Evolutionary conservation across 2,888 invertebrate species (phyloP).

Genomic region (Antitype chi): DNA sequence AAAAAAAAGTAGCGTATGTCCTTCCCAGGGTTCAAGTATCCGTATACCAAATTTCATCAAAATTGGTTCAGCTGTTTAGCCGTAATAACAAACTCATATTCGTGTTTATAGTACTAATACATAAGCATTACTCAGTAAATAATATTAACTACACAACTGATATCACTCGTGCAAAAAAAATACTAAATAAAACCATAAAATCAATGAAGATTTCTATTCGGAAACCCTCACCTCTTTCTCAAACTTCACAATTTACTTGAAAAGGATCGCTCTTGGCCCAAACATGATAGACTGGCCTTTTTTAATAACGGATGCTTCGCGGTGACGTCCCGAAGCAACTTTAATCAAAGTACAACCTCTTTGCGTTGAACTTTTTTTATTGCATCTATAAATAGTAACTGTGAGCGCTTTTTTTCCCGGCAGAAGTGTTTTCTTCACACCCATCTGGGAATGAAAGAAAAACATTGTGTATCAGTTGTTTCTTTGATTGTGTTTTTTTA

Average conservation of each 20-base stretch:
- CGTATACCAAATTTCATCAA: too few relatives aligned
- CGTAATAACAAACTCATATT: too few relatives aligned
- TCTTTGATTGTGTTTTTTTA: background rate
- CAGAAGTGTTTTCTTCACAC: conserved; percentile 25
- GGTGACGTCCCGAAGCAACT: conserved; percentile 18
- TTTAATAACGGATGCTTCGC: conserved; percentile 6
- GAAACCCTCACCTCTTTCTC: conserved; percentile 32
- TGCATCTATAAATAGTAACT: conserved; percentile 33
- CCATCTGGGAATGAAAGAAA: conserved; percentile 49
- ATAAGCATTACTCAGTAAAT: background rate
- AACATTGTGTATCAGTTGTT: conserved; percentile 38
- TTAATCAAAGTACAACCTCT: conserved; percentile 20
- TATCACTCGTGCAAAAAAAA: conserved; percentile 1
- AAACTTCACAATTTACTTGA: conserved; percentile 24
- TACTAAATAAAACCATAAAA: background rate
- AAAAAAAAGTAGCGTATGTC: too few relatives aligned
- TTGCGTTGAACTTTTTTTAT: conserved; percentile 19
- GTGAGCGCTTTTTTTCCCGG: conserved; percentile 24
- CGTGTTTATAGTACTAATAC: too few relatives aligned
- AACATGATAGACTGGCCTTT: conserved; percentile 13
- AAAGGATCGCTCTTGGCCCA: conserved; percentile 18
- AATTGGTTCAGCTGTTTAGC: too few relatives aligned
- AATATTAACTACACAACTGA: background rate
- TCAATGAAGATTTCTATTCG: conserved; percentile 25
- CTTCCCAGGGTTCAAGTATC: too few relatives aligned